A percentile compares a stretch with the other conserved stretches of the same genome.
These are phyloP conservation scores for Cheilosia grossa DNA, from an alignment of 2,888 invertebrate genomes.

Conservation along the genomic window DNA sequence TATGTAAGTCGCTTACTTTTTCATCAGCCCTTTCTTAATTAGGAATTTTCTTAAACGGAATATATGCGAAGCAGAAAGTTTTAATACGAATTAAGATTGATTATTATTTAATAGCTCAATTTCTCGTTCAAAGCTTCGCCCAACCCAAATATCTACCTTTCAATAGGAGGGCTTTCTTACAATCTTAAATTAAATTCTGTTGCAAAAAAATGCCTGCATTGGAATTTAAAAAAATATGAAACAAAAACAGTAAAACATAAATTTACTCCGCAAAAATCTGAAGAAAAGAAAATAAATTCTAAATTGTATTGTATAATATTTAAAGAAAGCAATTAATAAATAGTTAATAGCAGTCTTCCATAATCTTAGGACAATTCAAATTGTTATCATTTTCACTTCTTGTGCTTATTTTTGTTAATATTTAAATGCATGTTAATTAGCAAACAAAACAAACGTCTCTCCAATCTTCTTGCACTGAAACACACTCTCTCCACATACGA, in stretches of 20 bases:
- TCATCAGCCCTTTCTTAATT: too few relatives aligned
- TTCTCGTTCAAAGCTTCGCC: too few relatives aligned
- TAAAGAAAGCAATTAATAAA: conserved; percentile 65
- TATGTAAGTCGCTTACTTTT: too few relatives aligned
- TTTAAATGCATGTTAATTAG: conserved; percentile 29
- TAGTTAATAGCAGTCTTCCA: conserved; percentile 78
- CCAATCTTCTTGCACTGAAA: conserved; percentile 54
- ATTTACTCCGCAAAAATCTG: conserved; percentile 10
- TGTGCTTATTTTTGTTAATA: conserved; percentile 19
- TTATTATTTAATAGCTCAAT: too few relatives aligned
- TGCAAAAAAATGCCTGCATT: neutral
- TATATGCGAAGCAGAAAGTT: too few relatives aligned
- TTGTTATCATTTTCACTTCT: conserved; percentile 26
- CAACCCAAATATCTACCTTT: too few relatives aligned
- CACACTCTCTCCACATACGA: conserved; percentile 64
- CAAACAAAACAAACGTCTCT: conserved; percentile 32
- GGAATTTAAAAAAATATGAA: neutral
- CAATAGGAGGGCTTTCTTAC: too few relatives aligned
- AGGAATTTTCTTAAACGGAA: too few relatives aligned
- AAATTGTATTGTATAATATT: conserved; percentile 57
- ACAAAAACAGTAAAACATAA: neutral
- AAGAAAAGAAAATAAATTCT: conserved; percentile 39
- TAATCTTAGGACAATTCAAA: conserved; percentile 75
- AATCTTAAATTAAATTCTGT: neutral
- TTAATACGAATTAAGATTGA: too few relatives aligned